These are phyloP conservation scores for Acholoe squamosa DNA, from an alignment of 2,888 invertebrate genomes.

Conservation along the genomic window DNA sequence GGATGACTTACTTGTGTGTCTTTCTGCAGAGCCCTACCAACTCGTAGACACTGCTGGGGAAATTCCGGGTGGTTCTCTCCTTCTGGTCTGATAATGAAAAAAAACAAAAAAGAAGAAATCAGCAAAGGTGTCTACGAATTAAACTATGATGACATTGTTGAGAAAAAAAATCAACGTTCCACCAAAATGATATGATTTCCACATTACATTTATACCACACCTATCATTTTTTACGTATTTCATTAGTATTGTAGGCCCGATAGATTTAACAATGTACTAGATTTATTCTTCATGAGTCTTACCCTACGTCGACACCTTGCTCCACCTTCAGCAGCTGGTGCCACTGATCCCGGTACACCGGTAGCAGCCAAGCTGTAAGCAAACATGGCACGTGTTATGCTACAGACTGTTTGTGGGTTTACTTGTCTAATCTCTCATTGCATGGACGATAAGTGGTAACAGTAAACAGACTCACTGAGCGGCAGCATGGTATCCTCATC, in stretches of 20 bases:
- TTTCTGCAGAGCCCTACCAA: constrained; percentile 87
- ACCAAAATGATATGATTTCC: too few species aligned
- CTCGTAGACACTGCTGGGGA: constrained; percentile 86
- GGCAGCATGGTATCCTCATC: too few species aligned
- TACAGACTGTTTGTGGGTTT: too few species aligned
- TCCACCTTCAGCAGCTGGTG: constrained; percentile 88
- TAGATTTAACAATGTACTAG: too few species aligned
- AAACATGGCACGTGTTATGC: not conserved
- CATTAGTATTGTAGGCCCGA: not conserved
- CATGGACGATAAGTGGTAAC: too few species aligned
- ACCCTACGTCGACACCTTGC: constrained; percentile 89
- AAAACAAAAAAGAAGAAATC: not conserved
- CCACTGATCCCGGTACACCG: constrained; percentile 88
- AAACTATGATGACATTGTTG: too few species aligned
- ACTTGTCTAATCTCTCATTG: too few species aligned
- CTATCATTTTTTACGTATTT: not conserved
- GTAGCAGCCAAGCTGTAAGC: constrained; percentile 86
- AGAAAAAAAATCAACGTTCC: too few species aligned
- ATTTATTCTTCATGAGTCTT: too few species aligned
- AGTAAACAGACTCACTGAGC: too few species aligned
- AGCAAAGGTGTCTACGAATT: too few species aligned
- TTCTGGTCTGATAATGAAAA: constrained; percentile 34
- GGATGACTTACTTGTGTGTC: constrained; percentile 84
- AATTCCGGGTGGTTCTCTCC: constrained; percentile 76
- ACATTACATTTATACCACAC: too few species aligned